Base-by-base conservation (phyloP, 2,888 invertebrate genomes). In the Apamea sordens region DNA sequence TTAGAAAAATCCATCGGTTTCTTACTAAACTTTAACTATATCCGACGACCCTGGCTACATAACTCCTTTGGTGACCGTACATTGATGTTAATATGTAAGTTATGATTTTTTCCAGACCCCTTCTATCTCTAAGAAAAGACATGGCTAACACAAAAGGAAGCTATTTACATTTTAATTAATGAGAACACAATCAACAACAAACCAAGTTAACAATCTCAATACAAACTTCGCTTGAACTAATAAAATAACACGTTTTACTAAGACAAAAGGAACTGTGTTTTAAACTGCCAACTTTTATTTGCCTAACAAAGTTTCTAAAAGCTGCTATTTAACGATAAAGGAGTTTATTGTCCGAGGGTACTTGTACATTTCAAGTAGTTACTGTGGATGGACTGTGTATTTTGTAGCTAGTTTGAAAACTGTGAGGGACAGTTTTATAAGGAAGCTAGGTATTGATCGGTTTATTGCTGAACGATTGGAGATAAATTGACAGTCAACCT, bases 221-320 rank as follows among this genome's bases (percentile, higher is more conserved):
- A 78, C 61, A 83, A 79, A 70, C 86, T 80, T 64, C 53, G n/a
- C 50, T 76, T n/a, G n/a, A 75, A 79, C 76, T 75, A 85, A 84
- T 85, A 84, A 85, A 85, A 84, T 79, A 84, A 80, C 80, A 80
- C 74, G 50, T 75, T 68, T 81, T 72, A 77, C 77, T 74, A 78
- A 85, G 83, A 89, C 88, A 89, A 89, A 83, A 84, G 73, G 78
- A 73, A 79, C 77, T 77, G 76, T 78, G 81, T 85, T 89, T 89
- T 84, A 83, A 86, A 86, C 84, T 64, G 80, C 6, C 53, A 85
- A 89, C 84, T 89, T 89, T 90, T 89, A 90, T 90, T 90, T 90
- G 83, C 84, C 76, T 85, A 86, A 90, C 90, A 85, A 89, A 89
- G 90, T 90, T 86, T 83, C 82, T 84, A 82, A 86, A 83, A 82